A percentile compares a stretch with the other conserved stretches of the same genome.
Conservation (phyloP, 1,140 invertebrate genomes). For the Drosophila santomea region DNA sequence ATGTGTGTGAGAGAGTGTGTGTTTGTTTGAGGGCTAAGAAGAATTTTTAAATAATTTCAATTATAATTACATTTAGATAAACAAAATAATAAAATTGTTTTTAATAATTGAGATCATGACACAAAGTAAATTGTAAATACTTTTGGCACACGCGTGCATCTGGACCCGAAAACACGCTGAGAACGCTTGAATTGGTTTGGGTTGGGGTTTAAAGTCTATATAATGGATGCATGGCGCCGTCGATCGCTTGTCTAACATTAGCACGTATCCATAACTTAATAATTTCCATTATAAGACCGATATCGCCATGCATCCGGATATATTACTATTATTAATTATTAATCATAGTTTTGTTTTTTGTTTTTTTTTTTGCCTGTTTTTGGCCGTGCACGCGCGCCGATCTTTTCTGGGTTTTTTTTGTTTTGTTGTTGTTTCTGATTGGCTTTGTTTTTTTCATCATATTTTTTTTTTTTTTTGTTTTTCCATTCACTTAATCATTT, state of each 20-base stretch:
- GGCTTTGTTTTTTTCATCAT: conserved; percentile 10
- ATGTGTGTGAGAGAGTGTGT: conserved; percentile 2
- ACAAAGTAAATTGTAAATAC: conserved; percentile 74
- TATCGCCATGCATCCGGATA: conserved; percentile 46
- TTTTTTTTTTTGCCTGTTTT: conserved; percentile 42
- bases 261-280: conserved; percentile 62
- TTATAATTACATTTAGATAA: conserved; percentile 72
- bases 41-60: conserved; percentile 73
- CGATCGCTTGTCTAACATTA: conserved; percentile 34
- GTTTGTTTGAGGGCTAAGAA: conserved; percentile 22
- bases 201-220: conserved; percentile 42
- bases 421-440: conserved; percentile 37
- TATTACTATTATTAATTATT: conserved; percentile 22
- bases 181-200: conserved; percentile 75
- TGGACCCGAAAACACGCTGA: conserved; percentile 68
- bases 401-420: conserved; percentile 36
- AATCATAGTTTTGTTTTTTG: not conserved
- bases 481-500: not conserved
- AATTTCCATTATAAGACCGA: conserved; percentile 64
- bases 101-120: conserved; percentile 78
- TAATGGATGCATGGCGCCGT: conserved; percentile 49
- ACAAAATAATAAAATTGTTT: conserved; percentile 70
- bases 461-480: not conserved
- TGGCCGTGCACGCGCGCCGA: conserved; percentile 48
- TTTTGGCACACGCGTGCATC: conserved; percentile 73